phyloP scores from a whole-genome alignment of 2,888 invertebrate genomes.

The Xanthostigma xanthostigma region DNA sequence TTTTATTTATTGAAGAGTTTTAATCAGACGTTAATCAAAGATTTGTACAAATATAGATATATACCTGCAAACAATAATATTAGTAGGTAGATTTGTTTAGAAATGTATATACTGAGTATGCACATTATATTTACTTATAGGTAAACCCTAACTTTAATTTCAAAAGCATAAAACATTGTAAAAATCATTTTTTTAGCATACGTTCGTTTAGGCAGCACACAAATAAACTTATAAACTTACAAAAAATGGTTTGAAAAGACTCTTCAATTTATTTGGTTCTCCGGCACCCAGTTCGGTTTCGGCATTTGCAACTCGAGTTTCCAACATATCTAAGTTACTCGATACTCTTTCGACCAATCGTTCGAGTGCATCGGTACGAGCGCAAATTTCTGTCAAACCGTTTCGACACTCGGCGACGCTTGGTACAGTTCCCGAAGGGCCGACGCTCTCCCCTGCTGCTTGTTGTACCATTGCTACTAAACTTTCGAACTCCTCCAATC shows the following conservation, averaged over 20 bases:
- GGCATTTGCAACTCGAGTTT: conserved; percentile 41
- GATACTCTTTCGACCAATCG: conserved; percentile 37
- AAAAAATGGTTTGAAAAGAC: conserved; percentile 43
- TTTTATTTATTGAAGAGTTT: no score
- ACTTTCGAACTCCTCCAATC: conserved; percentile 49
- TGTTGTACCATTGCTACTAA: conserved; percentile 38
- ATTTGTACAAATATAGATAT: no score
- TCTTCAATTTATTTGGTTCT: conserved; percentile 39
- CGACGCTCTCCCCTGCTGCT: conserved; percentile 32
- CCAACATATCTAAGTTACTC: conserved; percentile 33
- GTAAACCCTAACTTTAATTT: no score
- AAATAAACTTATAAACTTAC: conserved; percentile 11
- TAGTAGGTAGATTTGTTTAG: no score
- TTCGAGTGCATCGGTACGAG: conserved; percentile 38
- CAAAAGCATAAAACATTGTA: no score
- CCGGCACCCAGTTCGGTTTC: conserved; percentile 41
- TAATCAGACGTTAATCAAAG: no score
- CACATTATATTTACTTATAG: no score
- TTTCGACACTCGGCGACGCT: conserved; percentile 36
- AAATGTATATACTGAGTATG: no score
- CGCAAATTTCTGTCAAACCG: conserved; percentile 36
- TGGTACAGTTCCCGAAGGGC: conserved; percentile 27
- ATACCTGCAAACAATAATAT: no score
- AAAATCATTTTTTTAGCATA: no score
- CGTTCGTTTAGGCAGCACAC: no score